A percentile compares a stretch with the other conserved stretches of the same genome.
These are phyloP conservation scores for Chelonus insularis DNA, from an alignment of 1,140 invertebrate genomes.

Conservation along the genomic window DNA sequence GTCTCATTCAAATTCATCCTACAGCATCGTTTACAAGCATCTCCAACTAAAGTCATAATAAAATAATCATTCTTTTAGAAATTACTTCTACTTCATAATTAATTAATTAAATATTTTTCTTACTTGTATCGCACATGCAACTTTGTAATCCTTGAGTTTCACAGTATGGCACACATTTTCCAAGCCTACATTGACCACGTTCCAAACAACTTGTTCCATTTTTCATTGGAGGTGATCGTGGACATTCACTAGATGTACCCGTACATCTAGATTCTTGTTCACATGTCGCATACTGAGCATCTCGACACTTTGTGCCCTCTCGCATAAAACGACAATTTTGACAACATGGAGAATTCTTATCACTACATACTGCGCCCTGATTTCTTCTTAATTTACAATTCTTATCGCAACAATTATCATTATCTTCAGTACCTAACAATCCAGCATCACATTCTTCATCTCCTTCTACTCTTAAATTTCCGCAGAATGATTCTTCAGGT, in stretches of 20 bases:
- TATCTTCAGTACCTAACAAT: slow-evolving; percentile 87
- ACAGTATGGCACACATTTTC: slow-evolving; percentile 89
- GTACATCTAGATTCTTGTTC: slow-evolving; percentile 84
- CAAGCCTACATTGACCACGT: slow-evolving; percentile 81
- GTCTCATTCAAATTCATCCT: slow-evolving; percentile 87
- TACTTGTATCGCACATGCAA: slow-evolving; percentile 93
- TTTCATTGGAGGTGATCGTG: slow-evolving; percentile 81
- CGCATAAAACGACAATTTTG: slow-evolving; percentile 85
- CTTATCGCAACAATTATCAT: slow-evolving; percentile 90
- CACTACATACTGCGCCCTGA: slow-evolving; percentile 84
- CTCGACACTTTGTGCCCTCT: slow-evolving; percentile 78
- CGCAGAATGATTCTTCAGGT: slow-evolving; percentile 92
- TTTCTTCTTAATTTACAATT: slow-evolving; percentile 83
- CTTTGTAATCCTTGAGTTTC: slow-evolving; percentile 89
- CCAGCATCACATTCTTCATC: slow-evolving; percentile 95
- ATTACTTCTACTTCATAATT: not conserved
- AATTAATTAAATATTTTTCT: slow-evolving; percentile 27
- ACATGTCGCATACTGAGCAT: slow-evolving; percentile 86
- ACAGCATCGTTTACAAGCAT: slow-evolving; percentile 90
- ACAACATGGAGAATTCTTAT: slow-evolving; percentile 94
- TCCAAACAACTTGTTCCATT: slow-evolving; percentile 87
- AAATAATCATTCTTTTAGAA: slow-evolving; percentile 3
- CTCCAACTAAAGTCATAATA: slow-evolving; percentile 66
- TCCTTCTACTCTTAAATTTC: slow-evolving; percentile 89
- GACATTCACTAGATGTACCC: slow-evolving; percentile 73